These are phyloP conservation scores for Polypedilum pembai DNA, from an alignment of 1,140 invertebrate species.

Conservation along the genomic window DNA sequence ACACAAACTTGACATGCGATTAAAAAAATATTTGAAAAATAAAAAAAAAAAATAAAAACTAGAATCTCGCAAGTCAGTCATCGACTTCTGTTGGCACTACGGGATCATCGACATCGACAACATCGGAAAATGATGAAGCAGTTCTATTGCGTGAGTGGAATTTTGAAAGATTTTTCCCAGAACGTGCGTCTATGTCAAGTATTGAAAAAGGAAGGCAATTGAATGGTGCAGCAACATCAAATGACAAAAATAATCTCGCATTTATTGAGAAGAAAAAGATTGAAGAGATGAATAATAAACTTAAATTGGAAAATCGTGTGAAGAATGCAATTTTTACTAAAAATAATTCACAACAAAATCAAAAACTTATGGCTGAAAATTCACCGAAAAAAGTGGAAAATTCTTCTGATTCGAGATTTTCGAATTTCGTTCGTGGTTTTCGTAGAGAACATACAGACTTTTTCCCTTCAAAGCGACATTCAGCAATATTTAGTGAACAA, in stretches of 20 bases:
- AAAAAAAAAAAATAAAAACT: constrained; percentile 39
- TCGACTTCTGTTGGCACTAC: constrained; percentile 5
- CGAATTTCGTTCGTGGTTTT: constrained; percentile 66
- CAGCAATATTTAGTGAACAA: constrained; percentile 54
- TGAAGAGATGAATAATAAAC: constrained; percentile 30
- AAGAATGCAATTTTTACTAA: constrained; percentile 29
- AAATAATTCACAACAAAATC: constrained; percentile 36
- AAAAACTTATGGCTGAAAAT: constrained; percentile 41
- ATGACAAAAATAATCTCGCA: constrained; percentile 17
- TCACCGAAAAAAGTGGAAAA: constrained; percentile 54
- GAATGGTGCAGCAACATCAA: neutral
- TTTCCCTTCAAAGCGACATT: constrained; percentile 64
- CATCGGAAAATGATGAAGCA: constrained; percentile 58
- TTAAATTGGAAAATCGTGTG: constrained; percentile 30
- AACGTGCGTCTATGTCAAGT: constrained; percentile 41
- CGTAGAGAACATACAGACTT: constrained; percentile 73
- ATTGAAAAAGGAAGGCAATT: constrained; percentile 38
- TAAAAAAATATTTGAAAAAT: constrained; percentile 34
- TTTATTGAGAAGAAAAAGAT: constrained; percentile 27
- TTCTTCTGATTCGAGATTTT: constrained; percentile 56
- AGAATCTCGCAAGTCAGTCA: constrained; percentile 11
- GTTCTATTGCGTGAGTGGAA: constrained; percentile 74
- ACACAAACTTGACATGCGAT: constrained; percentile 35
- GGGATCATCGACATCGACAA: constrained; percentile 21
- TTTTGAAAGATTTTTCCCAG: constrained; percentile 72